Base-by-base conservation (phyloP, 2,797 vertebrate species). In the Capromys pilorides region DNA sequence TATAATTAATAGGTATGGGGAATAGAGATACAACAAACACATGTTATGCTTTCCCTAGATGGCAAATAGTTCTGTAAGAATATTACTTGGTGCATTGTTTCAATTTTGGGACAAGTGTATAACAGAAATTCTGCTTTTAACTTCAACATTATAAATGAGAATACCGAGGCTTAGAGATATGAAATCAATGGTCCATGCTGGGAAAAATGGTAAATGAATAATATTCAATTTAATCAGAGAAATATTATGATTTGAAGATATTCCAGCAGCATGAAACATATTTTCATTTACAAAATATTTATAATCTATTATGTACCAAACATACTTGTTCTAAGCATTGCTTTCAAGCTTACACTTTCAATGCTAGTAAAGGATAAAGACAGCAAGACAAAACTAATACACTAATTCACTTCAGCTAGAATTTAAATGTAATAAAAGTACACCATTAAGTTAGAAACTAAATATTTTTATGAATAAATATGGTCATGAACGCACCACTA, bases 41-140 rank as follows among this genome's bases (percentile, higher is more conserved):
- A 86, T 61, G 61, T 0, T 79, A 12, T 33, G 11, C 4, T 49
- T 13, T 91, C 45, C 62, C 22, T 5, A 66, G 45, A 45, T 71
- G 26, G 16, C 57, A 87, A 10, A 49, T 26, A 83, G 12, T 39
- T 19, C 54, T 69, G 8, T 57, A 88, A 91, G 49, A 10, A 49
- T 45, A 83, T 59, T 90, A 64, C 33, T 11, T 7, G 33, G 11
- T 61, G 28, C 4, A 61, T 51, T 82, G 9, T 88, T 91, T 86
- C 18, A 39, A 82, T 92, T 87, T 91, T 36, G 75, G 51, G 66
- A 94, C 64, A 80, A 92, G 3, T 64, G 10, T 81, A 49, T 41
- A 14, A 87, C 61, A 88, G 6, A 80, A 82, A 90, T 81, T 85
- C 6, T 33, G 57, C 75, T 66, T 96, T 93, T 90, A 93, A 93